Evolutionary conservation across 2,113 vertebrate species (phyloP), one percentile per base, ranked within the genome.

Genomic region (Gobiocypris rarus): DNA sequence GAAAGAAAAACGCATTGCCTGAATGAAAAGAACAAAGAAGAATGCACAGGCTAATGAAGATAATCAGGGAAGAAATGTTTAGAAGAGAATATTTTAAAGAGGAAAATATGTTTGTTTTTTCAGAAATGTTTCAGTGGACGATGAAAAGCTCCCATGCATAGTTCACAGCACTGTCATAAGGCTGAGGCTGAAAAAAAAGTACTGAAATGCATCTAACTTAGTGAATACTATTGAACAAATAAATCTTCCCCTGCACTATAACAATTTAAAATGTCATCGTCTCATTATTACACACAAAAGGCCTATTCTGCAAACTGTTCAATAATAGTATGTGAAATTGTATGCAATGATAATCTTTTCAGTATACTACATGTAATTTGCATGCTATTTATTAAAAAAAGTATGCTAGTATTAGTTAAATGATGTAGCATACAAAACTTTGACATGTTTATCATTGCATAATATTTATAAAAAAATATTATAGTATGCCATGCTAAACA

Each of bases 1-100:
- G 84, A 89, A 78, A 80, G 38, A 73, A 83, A 84, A 83, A 59
- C 56, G 48, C 84, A 84, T 86, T 89, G 86, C 80, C 81, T 52
- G 73, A 74, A 79, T 83, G 79, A 80, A 38, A 74, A 58, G 75
- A 71, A 67, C 28, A 34, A 82, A 69, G 34, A 38, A 74, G 52
- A 34, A 82, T 79, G 75, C 77, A 86, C 78, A 78, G 48, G 65
- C 28, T 84, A 86, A 88, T 86, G 61, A 88, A 59, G 75, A 88
- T 81, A 85, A 86, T 80, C 69, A 86, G 82, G 38, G 86, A 31
- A 58, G 67, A 71, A 83, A 75, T 61, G 76, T 61, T 79, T 63
- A 28, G 59, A 41, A n/a, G 19, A 24, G 19, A 19, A 28, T 63
- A 26, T 59, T 1, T 26, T 43, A 59, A 59, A 22, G 43, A 17